These are phyloP conservation scores for Lota lota DNA, from an alignment of 2,113 vertebrate species.

Conservation along the genomic window DNA sequence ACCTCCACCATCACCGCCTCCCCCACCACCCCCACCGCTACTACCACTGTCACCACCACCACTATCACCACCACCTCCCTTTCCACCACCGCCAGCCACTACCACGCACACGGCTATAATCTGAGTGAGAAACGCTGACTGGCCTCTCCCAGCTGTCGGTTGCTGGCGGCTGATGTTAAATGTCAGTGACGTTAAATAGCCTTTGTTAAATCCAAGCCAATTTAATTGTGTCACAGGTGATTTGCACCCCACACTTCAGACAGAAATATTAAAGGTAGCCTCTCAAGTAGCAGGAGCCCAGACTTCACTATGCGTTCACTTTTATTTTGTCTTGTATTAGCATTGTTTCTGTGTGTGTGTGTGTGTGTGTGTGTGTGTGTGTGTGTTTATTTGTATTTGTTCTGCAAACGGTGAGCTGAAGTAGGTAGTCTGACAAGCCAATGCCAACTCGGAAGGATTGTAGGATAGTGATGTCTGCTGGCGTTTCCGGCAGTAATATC, in stretches of 20 bases:
- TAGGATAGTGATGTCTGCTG: constrained; percentile 60
- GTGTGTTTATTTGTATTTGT: not conserved
- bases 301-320: constrained; percentile 40
- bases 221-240: constrained; percentile 69
- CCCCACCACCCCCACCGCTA: no score
- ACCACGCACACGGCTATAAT: not conserved
- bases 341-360: no score
- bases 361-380: no score
- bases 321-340: constrained; percentile 19
- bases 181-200: constrained; percentile 84
- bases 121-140: constrained; percentile 73
- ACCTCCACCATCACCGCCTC: no score
- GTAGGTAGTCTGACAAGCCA: constrained; percentile 57
- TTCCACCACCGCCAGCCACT: not conserved
- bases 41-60: no score
- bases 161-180: constrained; percentile 90
- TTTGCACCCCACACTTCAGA: constrained; percentile 41
- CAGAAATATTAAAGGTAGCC: constrained; percentile 29
- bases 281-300: constrained; percentile 36
- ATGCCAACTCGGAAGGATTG: constrained; percentile 51
- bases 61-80: not conserved
- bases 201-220: constrained; percentile 68
- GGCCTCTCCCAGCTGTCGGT: constrained; percentile 86
- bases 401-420: constrained; percentile 54
- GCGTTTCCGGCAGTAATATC: constrained; percentile 61